Evolutionary conservation across 2,113 vertebrate genomes (phyloP), one percentile per base, ranked within the genome.

Genomic region (Nerophis ophidion): DNA sequence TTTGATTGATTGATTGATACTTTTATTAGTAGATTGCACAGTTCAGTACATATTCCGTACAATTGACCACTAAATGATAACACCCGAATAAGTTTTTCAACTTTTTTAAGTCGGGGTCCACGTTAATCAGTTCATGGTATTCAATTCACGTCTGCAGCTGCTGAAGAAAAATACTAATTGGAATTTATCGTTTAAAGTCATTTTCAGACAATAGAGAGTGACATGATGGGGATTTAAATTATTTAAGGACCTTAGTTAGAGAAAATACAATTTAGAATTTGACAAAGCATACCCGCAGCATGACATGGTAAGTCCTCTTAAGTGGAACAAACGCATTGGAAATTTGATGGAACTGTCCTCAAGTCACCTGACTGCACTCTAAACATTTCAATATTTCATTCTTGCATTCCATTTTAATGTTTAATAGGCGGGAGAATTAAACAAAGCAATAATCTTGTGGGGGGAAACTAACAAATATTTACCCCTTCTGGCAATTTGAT

Each of bases 291-390:
- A 58, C 15, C 49, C 1, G 1, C 5, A 10, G 60, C 26, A 54
- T 60, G 35, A 52, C 55, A 54, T 17, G 7, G 19, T 36, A 48
- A 17, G 59, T 68, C 61, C 53, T 59, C 48, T 44, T 1, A 45
- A 63, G 63, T 61, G 69, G 51, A 75, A 63, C 52, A 4, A 72
- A 79, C 44, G 52, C 51, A 50, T 52, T 75, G 42, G 36, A 58
- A 75, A 74, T 35, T 56, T 0, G 14, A 38, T 19, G 63, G 38
- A 72, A 55, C 15, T 53, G 48, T 77, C 52, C 70, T 65, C 45
- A 26, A 15, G 50, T 70, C 72, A 72, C 68, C 61, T 54, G 8
- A 38, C 48, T 13, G 60, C 15, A 9, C 15, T 57, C 57, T 7
- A 1, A 8, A n/a, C 26, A 15, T 38, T 42, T 61, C 5, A 5